Percentiles rank a stretch among this genome's conserved stretches.
phyloP scores from a whole-genome alignment of 2,113 vertebrate species.

The Oenanthe oenanthe region DNA sequence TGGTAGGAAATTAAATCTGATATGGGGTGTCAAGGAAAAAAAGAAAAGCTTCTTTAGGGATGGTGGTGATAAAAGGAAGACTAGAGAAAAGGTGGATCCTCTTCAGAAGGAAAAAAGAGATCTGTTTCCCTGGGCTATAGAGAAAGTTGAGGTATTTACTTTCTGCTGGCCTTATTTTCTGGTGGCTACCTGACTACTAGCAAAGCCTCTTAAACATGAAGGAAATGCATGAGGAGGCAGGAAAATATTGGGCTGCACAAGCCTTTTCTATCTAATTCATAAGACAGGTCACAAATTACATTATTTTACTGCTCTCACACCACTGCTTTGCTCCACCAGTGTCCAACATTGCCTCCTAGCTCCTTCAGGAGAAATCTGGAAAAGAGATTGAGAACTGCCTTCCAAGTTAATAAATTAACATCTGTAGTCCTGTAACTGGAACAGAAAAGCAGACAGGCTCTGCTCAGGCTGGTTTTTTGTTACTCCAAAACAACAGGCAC shows the following conservation, averaged over 20 bases:
- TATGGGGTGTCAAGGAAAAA: not conserved
- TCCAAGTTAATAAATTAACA: not conserved
- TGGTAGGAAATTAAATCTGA: not conserved
- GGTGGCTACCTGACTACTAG: not conserved
- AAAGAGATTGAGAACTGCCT: not conserved
- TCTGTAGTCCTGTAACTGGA: not conserved
- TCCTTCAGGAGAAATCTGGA: not conserved
- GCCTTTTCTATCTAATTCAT: not conserved
- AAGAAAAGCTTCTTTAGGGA: rapidly evolving
- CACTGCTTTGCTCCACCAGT: not conserved
- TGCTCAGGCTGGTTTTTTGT: not conserved
- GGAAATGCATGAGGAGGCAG: not conserved
- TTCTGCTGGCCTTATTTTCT: not conserved
- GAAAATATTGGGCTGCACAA: not conserved
- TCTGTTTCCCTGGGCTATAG: not conserved
- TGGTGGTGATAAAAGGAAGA: not conserved
- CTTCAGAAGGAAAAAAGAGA: not conserved
- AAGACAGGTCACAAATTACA: not conserved
- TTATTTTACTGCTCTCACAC: not conserved
- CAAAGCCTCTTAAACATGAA: not conserved
- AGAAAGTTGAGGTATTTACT: not conserved
- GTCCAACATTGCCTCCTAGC: not conserved
- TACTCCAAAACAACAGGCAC: not conserved
- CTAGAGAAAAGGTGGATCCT: not conserved
- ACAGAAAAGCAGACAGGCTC: not conserved